Conservation (phyloP, 2,797 vertebrate species). For the Rhinichthys osculus region DNA sequence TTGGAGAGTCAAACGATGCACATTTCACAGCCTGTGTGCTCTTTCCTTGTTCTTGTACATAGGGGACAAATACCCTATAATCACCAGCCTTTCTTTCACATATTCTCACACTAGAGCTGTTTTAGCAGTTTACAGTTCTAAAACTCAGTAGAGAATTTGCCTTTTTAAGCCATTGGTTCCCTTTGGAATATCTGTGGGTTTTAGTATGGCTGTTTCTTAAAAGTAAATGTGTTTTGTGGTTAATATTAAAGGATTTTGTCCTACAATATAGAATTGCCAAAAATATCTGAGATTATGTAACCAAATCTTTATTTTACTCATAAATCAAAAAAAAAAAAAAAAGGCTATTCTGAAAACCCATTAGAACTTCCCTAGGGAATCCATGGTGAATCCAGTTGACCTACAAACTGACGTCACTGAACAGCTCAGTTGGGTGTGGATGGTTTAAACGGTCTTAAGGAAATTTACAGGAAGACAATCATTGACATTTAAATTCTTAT, state of each 20-base stretch:
- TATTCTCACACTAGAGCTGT: conserved; percentile 17
- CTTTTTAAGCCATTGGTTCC: neutral
- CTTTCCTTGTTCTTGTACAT: neutral
- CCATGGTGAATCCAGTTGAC: conserved; percentile 28
- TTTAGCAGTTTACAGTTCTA: neutral
- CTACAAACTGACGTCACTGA: conserved; percentile 31
- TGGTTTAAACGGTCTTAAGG: neutral
- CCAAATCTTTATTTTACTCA: neutral
- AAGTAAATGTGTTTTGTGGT: neutral
- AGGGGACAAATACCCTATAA: conserved; percentile 15
- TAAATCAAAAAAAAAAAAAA: neutral
- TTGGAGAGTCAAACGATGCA: neutral
- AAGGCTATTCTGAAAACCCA: neutral
- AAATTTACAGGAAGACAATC: conserved; percentile 25
- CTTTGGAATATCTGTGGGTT: neutral
- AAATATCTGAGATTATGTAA: neutral
- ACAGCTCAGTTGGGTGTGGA: conserved; percentile 18
- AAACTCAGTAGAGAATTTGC: neutral
- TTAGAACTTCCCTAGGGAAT: conserved; percentile 17
- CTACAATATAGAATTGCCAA: neutral
- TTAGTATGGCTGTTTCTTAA: neutral
- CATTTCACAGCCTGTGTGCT: conserved; percentile 16
- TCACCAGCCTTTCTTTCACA: conserved; percentile 11
- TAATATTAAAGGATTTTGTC: neutral
- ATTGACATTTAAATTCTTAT: conserved; percentile 48